Base-by-base conservation (phyloP, 2,888 invertebrate species). In the Marronus borbonicus region DNA sequence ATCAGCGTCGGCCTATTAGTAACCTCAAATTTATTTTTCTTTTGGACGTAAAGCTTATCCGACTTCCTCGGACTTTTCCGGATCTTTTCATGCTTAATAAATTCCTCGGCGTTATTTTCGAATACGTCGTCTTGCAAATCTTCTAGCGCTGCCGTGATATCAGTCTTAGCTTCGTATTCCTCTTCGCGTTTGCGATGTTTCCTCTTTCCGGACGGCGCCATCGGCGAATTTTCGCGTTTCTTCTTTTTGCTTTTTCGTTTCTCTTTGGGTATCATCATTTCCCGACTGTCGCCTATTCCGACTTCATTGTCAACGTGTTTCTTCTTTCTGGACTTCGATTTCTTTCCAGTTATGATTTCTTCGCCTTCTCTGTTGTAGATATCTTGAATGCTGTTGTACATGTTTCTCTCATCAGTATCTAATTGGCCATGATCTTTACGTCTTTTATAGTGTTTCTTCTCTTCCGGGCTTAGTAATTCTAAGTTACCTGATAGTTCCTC, bases 61-160 rank as follows among this genome's bases (percentile, higher is more conserved):
- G 86, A 85, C 76, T 86, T 85, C 70, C 86, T 84, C 4, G 88
- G 88, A 81, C 87, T 87, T 78, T 86, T 86, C 75, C 82, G 86
- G 75, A 85, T 83, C 81, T 85, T 86, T 44, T 87, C 87, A 28
- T 83, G 81, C 31, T 81, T 81, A 31, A 80, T 80, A 62, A 83
- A 82, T 39, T 85, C 86, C 69, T 87, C 87, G 28, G 83, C 80
- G 49, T 84, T 84, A 78, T 86, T 87, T 79, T 89, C 89, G 80
- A 89, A 89, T 79, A 89, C 89, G 84, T 89, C 89, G 84, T 89
- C 89, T 83, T 89, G 89, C 77, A 89, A 84, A 79, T 89, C 89
- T 79, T 89, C 89, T 81, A 89, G 84, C 20, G 89, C 88, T 49
- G 88, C 83, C 1, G 87, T 87, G 78, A 89, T 86, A 64, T 89